These are phyloP conservation scores for Coreius guichenoti DNA, from an alignment of 2,797 vertebrate genomes.

Conservation along the genomic window DNA sequence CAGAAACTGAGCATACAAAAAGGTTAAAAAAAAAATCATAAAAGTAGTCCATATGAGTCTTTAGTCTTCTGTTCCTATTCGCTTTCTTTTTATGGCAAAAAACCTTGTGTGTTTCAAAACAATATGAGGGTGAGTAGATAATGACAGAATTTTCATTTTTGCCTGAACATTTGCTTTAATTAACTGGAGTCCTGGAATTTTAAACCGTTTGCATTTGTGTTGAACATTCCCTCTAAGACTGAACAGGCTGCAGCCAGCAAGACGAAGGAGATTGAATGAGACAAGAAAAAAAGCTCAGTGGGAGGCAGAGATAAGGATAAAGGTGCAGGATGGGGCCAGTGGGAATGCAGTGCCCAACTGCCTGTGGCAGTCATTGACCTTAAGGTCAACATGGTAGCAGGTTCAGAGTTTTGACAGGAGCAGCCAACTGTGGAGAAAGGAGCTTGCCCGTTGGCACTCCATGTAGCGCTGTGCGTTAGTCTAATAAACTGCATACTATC, in stretches of 20 bases:
- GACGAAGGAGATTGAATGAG: conserved; percentile 35
- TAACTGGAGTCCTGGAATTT: neutral
- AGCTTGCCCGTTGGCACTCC: conserved; percentile 64
- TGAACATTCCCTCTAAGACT: neutral
- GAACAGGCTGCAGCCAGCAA: conserved; percentile 19
- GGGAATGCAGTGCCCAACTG: conserved; percentile 59
- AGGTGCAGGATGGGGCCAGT: conserved; percentile 8
- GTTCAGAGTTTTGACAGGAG: conserved; percentile 78
- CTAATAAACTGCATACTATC: conserved; percentile 70
- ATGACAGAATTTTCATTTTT: neutral
- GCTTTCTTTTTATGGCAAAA: neutral
- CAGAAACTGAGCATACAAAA: neutral
- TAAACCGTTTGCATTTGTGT: neutral
- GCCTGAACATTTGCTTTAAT: neutral
- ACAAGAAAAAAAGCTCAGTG: neutral
- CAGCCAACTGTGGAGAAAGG: conserved; percentile 74
- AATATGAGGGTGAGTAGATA: neutral
- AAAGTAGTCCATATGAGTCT: neutral
- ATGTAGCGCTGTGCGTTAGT: conserved; percentile 73
- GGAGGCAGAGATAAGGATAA: neutral
- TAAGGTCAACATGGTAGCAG: conserved; percentile 79
- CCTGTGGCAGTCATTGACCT: conserved; percentile 71
- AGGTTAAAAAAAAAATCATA: neutral
- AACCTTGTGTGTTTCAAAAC: neutral
- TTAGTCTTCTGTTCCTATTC: neutral